These are phyloP conservation scores for Sturnira hondurensis DNA, from an alignment of 2,113 vertebrate species.

Conservation along the genomic window DNA sequence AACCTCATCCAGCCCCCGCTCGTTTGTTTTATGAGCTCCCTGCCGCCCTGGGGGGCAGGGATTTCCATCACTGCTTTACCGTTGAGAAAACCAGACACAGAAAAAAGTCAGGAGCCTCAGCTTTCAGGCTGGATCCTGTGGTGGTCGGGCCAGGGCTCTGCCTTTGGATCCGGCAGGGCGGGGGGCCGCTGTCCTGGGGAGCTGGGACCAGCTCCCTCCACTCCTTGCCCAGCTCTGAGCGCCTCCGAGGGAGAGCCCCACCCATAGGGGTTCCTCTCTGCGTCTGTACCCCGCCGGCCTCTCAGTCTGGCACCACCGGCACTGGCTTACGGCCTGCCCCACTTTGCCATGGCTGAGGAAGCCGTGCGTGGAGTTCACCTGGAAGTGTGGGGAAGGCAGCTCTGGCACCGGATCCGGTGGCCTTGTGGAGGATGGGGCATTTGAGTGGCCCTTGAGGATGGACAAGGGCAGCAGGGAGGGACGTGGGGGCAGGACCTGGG, in stretches of 20 bases:
- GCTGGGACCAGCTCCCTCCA: neutral
- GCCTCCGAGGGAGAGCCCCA: rapidly evolving
- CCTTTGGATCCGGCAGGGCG: rapidly evolving
- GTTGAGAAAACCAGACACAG: neutral
- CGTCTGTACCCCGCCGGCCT: neutral
- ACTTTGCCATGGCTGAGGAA: neutral
- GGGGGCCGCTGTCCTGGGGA: neutral
- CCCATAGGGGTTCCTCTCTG: no score
- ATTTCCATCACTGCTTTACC: neutral
- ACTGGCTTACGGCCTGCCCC: slow-evolving; percentile 1
- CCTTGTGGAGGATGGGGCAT: neutral
- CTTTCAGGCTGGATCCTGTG: neutral
- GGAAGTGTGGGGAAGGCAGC: neutral
- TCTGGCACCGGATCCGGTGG: neutral
- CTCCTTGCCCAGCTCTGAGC: neutral
- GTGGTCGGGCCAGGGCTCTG: rapidly evolving
- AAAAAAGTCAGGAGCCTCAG: neutral
- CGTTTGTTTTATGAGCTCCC: neutral
- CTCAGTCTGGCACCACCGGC: no score
- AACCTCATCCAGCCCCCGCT: neutral
- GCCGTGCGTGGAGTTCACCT: neutral
- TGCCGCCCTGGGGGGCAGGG: no score
- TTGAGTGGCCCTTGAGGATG: neutral
- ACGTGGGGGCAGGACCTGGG: neutral
- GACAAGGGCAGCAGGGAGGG: no score